Conservation (phyloP, 2,888 invertebrate genomes). For the Caenorhabditis sinica region DNA sequence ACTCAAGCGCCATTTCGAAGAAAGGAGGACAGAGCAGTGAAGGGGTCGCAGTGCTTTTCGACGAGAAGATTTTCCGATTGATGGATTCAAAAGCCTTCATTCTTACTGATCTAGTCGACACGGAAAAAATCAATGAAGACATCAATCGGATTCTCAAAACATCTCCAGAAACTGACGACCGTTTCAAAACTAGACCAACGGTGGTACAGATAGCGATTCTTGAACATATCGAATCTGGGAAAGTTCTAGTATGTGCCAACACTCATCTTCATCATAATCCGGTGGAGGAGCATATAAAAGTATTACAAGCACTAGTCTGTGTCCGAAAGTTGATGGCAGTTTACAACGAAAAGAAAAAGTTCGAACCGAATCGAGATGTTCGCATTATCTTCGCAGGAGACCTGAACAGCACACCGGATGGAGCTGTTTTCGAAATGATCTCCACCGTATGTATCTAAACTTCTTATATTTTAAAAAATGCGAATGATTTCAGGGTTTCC, state of each 20-base stretch:
- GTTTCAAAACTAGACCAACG: constrained; percentile 42
- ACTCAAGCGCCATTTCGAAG: constrained; percentile 44
- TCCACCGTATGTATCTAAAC: constrained; percentile 86
- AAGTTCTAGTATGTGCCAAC: constrained; percentile 87
- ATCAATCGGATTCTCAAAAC: constrained; percentile 34
- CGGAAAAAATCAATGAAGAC: constrained; percentile 43
- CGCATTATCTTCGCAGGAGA: constrained; percentile 91
- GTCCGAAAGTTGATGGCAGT: constrained; percentile 25
- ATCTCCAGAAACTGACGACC: constrained; percentile 2
- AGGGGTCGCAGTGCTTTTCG: constrained; percentile 35
- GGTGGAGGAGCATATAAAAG: constrained; percentile 92
- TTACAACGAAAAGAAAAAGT: constrained; percentile 1
- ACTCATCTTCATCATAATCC: constrained; percentile 96
- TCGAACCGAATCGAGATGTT: not conserved
- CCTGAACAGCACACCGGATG: constrained; percentile 92
- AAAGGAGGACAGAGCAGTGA: constrained; percentile 12
- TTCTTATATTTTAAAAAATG: not conserved
- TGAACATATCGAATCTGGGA: not conserved
- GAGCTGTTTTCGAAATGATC: constrained; percentile 87
- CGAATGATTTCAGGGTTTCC: constrained; percentile 85
- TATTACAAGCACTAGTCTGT: constrained; percentile 87
- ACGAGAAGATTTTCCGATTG: constrained; percentile 32
- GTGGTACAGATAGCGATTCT: constrained; percentile 37
- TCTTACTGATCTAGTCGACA: constrained; percentile 25
- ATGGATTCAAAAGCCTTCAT: constrained; percentile 11